These are phyloP conservation scores for Drosophila anomalata DNA, from an alignment of 2,888 invertebrate species.

Conservation along the genomic window DNA sequence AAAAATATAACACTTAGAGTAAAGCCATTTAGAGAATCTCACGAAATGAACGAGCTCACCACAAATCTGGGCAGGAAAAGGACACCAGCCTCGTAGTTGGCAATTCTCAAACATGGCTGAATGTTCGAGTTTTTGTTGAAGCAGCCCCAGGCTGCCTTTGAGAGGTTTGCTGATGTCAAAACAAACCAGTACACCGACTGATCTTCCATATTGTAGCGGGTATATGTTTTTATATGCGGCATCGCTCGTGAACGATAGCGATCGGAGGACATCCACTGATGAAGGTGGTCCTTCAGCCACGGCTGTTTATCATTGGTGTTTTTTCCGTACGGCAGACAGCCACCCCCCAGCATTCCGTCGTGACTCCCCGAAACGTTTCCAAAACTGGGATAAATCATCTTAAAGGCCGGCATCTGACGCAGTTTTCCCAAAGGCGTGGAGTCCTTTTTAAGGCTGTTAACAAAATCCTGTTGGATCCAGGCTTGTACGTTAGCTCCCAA, in stretches of 20 bases:
- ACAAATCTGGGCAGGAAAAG: slow-evolving; percentile 93
- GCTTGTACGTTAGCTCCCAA: slow-evolving; percentile 88
- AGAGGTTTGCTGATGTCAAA: slow-evolving; percentile 96
- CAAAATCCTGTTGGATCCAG: slow-evolving; percentile 92
- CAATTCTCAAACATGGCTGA: slow-evolving; percentile 87
- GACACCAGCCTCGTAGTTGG: slow-evolving; percentile 96
- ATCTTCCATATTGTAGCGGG: slow-evolving; percentile 89
- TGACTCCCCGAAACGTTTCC: slow-evolving; percentile 94
- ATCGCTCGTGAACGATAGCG: slow-evolving; percentile 91
- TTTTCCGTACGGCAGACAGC: slow-evolving; percentile 94
- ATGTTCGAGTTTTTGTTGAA: slow-evolving; percentile 86
- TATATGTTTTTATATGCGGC: slow-evolving; percentile 98
- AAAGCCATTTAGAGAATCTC: neutral
- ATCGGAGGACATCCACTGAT: slow-evolving; percentile 92
- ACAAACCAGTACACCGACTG: slow-evolving; percentile 88
- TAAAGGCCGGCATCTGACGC: slow-evolving; percentile 85
- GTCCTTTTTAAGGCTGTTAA: slow-evolving; percentile 86
- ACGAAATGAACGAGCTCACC: slow-evolving; percentile 83
- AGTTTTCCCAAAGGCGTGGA: slow-evolving; percentile 84
- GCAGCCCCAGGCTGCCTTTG: slow-evolving; percentile 98
- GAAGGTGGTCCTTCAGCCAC: slow-evolving; percentile 91
- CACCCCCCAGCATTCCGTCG: slow-evolving; percentile 93
- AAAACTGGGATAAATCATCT: slow-evolving; percentile 90
- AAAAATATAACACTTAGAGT: slow-evolving; percentile 29
- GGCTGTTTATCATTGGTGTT: slow-evolving; percentile 91